Conservation (phyloP, 2,113 vertebrate species). For the Himantopus leucocephalus region DNA sequence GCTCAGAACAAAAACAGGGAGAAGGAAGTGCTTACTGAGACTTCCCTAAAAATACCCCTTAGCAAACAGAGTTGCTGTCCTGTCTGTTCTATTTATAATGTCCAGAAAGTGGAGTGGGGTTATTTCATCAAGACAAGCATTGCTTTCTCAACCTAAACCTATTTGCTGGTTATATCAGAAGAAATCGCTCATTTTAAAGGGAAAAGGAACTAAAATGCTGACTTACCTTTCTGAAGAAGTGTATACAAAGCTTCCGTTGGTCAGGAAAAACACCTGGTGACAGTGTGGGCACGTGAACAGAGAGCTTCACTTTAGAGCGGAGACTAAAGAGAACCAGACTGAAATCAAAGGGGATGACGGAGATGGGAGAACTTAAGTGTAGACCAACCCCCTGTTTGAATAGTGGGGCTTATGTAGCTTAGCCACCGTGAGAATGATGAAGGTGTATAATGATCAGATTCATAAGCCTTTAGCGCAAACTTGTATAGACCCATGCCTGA, state of each 20-base stretch:
- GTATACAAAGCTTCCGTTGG: neutral
- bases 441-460: fast-evolving
- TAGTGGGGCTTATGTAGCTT: neutral
- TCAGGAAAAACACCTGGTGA: neutral
- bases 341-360: neutral
- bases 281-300: neutral
- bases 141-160: neutral
- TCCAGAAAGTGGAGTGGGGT: neutral
- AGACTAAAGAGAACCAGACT: neutral
- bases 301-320: neutral
- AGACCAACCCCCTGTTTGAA: neutral
- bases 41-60: neutral
- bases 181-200: neutral
- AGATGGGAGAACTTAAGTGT: neutral
- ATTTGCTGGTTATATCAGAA: neutral
- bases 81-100: neutral
- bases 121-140: neutral
- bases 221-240: neutral
- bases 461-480: neutral
- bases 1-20: neutral
- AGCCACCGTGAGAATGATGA: neutral
- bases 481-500: neutral
- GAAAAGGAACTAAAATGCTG: neutral
- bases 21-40: neutral
- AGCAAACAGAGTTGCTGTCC: neutral